These are phyloP conservation scores for Gadopsis marmoratus DNA, from an alignment of 2,797 vertebrate genomes.

Conservation along the genomic window DNA sequence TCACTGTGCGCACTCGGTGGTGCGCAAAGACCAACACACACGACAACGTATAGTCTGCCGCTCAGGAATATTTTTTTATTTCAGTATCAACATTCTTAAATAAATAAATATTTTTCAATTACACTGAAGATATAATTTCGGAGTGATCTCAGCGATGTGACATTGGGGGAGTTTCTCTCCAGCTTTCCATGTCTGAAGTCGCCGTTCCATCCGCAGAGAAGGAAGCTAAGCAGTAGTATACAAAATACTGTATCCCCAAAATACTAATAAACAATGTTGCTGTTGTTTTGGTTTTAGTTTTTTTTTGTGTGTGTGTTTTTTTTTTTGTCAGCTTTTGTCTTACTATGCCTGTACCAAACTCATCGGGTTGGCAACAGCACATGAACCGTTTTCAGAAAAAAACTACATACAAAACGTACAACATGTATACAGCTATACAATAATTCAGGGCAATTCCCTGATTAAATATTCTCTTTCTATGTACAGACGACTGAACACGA, in stretches of 20 bases:
- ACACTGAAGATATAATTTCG: conserved; percentile 87
- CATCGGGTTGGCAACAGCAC: conserved; percentile 77
- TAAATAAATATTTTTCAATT: conserved; percentile 98
- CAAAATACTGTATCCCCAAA: conserved; percentile 79
- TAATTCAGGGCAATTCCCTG: conserved; percentile 77
- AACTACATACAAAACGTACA: conserved; percentile 87
- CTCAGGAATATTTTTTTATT: conserved; percentile 89
- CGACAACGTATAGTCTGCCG: conserved; percentile 56
- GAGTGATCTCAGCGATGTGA: conserved; percentile 70
- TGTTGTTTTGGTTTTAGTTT: too few species aligned
- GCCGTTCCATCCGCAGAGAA: conserved; percentile 75
- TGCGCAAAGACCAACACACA: conserved; percentile 61
- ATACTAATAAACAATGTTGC: conserved; percentile 75
- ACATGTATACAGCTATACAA: conserved; percentile 88
- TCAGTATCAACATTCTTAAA: conserved; percentile 90
- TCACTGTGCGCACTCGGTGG: conserved; percentile 46
- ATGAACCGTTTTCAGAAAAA: conserved; percentile 83
- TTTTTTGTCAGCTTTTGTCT: conserved; percentile 51
- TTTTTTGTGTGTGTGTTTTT: not conserved
- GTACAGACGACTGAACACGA: conserved; percentile 79
- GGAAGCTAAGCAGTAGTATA: conserved; percentile 79
- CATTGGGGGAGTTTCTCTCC: conserved; percentile 59
- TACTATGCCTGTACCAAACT: conserved; percentile 73
- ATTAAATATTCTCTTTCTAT: conserved; percentile 87
- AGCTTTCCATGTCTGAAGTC: conserved; percentile 64